Percentiles rank a stretch among this genome's conserved stretches.
Conservation (phyloP, 2,113 vertebrate species). For the Eptesicus fuscus region DNA sequence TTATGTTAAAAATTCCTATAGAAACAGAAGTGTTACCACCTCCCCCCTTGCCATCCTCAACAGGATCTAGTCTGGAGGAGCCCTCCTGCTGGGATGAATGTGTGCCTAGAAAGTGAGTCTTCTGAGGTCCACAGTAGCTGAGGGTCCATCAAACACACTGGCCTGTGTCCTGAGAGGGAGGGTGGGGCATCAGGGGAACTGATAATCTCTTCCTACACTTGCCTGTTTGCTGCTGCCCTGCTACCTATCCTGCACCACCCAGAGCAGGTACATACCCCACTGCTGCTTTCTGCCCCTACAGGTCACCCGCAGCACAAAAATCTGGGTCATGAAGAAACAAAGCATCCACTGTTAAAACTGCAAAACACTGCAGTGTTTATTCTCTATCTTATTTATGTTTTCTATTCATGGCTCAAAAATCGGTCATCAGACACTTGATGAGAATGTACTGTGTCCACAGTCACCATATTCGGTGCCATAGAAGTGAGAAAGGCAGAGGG, state of each 20-base stretch:
- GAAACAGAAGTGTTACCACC: background rate
- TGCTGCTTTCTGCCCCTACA: rapidly evolving
- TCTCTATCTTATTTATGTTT: background rate
- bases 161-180: background rate
- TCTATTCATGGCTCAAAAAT: background rate
- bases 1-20: background rate
- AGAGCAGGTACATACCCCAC: background rate
- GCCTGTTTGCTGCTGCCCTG: too few species aligned
- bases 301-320: background rate
- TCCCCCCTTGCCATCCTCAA: background rate
- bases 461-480: background rate
- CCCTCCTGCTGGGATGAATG: background rate
- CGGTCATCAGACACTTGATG: background rate
- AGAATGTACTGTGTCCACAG: background rate
- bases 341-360: background rate
- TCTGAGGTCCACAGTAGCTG: background rate
- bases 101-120: background rate
- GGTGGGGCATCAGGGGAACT: too few species aligned
- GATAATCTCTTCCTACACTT: rapidly evolving
- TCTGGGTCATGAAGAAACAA: background rate
- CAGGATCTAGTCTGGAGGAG: background rate
- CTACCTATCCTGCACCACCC: background rate
- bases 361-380: background rate
- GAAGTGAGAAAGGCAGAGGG: background rate
- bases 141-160: background rate